Evolutionary conservation across 2,888 invertebrate genomes (phyloP), one percentile per base, ranked within the genome.

Genomic region (Diabrotica balteata): DNA sequence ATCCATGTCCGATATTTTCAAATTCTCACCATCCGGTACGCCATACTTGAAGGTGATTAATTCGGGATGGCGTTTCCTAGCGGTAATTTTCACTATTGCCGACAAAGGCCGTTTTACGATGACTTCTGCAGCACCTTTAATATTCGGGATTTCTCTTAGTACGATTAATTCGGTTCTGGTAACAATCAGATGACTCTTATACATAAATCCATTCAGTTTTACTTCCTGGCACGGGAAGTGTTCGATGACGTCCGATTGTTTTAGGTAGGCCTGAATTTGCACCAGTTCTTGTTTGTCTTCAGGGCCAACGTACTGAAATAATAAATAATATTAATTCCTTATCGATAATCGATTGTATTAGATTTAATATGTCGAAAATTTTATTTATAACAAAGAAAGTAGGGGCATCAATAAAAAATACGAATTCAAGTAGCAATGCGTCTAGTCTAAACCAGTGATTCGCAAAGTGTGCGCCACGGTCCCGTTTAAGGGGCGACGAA

Each of bases 21-120:
- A 86, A 53, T 90, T 89, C 77, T 93, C 93, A 58, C 93, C 94
- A 80, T 94, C 91, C 3, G 92, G 91, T 66, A 91, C 88, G 6
- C 97, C 97, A 82, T 98, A 98, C 83, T 97, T 96, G 83, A 99
- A 98, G 0, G 98, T 98, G 71, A 99, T 97, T 77, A 98, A 86
- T 84, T 98, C 96, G 0, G 98, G 97, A 82, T 95, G 93, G 66
- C 93, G 90, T 83, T 97, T 97, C 82, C 97, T 96, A 9, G 97
- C 97, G 0, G 98, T 98, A 71, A 99, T 99, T 86, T 96, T 97
- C 8, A 98, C 95, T 77, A 99, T 95, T 60, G 94, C 93, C 3
- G 95, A 92, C 63, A 99, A 86, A 0, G 95, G 94, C 64, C 97
- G 89, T 71, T 94, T 90, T 0, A 95, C 94, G 79, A 96, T 92